These are phyloP conservation scores for Cremastobaeus sp. DNA, from an alignment of 2,888 invertebrate genomes.

Conservation along the genomic window DNA sequence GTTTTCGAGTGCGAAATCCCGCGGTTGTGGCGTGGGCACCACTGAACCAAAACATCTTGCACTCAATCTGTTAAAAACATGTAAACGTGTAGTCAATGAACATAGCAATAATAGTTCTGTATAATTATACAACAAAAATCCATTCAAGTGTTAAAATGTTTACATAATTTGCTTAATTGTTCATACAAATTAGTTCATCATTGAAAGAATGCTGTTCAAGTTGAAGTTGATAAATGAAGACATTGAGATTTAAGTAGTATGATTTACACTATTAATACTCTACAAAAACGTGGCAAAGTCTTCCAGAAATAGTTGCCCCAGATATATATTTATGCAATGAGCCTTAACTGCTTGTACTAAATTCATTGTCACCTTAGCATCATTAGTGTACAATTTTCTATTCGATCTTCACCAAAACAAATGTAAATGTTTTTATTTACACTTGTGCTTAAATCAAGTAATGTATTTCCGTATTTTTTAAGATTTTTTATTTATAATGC, in stretches of 20 bases:
- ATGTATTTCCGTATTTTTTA: too few relatives aligned
- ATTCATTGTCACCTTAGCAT: constrained; percentile 33
- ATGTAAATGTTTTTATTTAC: too few relatives aligned
- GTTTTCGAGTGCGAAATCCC: constrained; percentile 86
- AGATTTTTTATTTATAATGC: too few relatives aligned
- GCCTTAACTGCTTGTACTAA: constrained; percentile 31
- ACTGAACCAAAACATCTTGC: constrained; percentile 82
- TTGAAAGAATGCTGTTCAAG: too few relatives aligned
- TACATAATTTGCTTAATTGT: too few relatives aligned
- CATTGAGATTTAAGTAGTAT: constrained; percentile 3
- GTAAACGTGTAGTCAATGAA: background rate
- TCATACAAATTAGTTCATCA: too few relatives aligned
- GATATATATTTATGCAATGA: constrained; percentile 52
- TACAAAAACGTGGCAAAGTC: constrained; percentile 34
- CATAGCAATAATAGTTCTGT: background rate
- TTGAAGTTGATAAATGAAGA: too few relatives aligned
- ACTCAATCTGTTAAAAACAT: constrained; percentile 71
- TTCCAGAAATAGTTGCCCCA: constrained; percentile 53
- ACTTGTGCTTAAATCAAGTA: too few relatives aligned
- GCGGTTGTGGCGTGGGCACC: constrained; percentile 82
- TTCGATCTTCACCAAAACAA: too few relatives aligned
- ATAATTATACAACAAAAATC: too few relatives aligned
- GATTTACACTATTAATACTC: constrained; percentile 29
- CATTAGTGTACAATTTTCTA: background rate
- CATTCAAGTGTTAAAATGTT: too few relatives aligned